phyloP scores from a whole-genome alignment of 2,113 vertebrate genomes.

The Cyrtonyx montezumae region DNA sequence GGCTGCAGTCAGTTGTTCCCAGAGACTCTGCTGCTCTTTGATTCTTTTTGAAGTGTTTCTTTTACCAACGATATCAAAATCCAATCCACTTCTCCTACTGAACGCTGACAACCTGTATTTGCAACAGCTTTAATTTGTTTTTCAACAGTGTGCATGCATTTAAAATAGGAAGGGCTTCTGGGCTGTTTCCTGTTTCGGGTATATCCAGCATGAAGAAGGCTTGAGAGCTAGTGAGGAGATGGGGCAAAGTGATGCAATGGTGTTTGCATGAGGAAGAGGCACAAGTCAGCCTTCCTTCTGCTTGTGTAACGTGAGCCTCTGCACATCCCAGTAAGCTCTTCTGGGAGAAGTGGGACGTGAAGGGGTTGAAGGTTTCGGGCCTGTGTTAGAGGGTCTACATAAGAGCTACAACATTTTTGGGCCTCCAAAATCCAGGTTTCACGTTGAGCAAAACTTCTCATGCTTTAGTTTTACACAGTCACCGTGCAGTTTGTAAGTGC shows the following conservation, averaged over 20 bases:
- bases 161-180: not conserved
- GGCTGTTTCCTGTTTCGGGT: not conserved
- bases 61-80: not conserved
- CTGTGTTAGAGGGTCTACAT: fast-evolving
- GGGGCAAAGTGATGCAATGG: not conserved
- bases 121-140: not conserved
- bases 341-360: fast-evolving
- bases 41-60: not conserved
- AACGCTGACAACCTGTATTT: not conserved
- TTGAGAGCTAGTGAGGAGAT: not conserved
- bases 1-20: not conserved
- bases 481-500: not conserved
- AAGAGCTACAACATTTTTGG: not conserved
- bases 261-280: not conserved
- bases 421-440: not conserved
- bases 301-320: not conserved
- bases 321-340: not conserved
- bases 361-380: not conserved
- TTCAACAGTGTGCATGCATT: not conserved
- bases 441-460: not conserved
- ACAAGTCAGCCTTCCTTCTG: not conserved
- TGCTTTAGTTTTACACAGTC: not conserved
- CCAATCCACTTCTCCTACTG: not conserved
- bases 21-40: not conserved
- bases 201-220: not conserved